phyloP scores from a whole-genome alignment of 53 echinoderm and acorn worm species.

The Apostichopus leukothele region DNA sequence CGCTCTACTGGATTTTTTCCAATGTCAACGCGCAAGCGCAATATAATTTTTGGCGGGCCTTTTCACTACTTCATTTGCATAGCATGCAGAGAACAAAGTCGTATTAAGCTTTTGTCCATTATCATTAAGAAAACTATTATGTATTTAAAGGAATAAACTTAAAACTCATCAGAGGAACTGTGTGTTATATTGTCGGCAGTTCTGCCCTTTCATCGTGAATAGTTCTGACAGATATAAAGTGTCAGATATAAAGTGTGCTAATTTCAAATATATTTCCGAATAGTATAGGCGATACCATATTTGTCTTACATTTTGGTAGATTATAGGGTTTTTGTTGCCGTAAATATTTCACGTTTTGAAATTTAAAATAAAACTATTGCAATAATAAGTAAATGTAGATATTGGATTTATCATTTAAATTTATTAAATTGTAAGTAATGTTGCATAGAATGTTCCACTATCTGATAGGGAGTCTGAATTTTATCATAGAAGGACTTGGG shows the following conservation, averaged over 20 bases:
- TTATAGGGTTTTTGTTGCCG: too few relatives aligned
- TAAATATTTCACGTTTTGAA: too few relatives aligned
- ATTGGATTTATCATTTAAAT: too few relatives aligned
- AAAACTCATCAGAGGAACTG: background rate
- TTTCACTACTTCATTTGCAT: slow-evolving; percentile 31
- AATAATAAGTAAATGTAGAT: too few relatives aligned
- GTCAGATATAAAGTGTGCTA: background rate
- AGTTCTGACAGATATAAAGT: background rate
- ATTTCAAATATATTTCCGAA: background rate
- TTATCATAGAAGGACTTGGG: too few relatives aligned
- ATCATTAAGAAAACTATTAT: background rate
- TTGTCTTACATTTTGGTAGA: too few relatives aligned
- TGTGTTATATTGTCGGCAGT: background rate
- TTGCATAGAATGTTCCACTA: too few relatives aligned
- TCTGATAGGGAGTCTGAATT: too few relatives aligned
- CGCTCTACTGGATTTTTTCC: slow-evolving; percentile 31
- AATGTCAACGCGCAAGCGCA: slow-evolving; percentile 28
- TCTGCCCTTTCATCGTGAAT: background rate
- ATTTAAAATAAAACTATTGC: too few relatives aligned
- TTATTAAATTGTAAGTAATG: too few relatives aligned
- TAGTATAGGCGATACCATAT: too few relatives aligned
- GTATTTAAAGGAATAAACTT: background rate
- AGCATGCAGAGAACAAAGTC: background rate
- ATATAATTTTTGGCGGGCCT: slow-evolving; percentile 44
- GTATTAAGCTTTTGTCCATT: background rate